Conservation (phyloP, 2,888 invertebrate genomes). For the Cylloceria caligata region DNA sequence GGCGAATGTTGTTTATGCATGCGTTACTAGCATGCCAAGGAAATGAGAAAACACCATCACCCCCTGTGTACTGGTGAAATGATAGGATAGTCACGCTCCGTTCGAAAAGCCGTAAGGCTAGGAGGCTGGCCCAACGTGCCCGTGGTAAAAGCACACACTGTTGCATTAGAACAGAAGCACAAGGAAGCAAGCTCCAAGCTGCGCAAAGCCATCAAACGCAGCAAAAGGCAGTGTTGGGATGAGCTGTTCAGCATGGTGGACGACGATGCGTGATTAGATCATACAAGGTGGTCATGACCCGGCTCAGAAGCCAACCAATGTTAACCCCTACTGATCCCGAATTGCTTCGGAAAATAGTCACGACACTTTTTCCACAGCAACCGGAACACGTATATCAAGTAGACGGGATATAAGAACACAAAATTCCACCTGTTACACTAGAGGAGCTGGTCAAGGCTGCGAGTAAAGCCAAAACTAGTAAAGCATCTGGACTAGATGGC, state of each 20-base stretch:
- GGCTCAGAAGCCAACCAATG: conserved; percentile 7
- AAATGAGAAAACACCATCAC: conserved; percentile 5
- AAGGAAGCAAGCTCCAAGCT: conserved; percentile 21
- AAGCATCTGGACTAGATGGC: neutral
- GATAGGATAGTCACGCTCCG: conserved; percentile 48
- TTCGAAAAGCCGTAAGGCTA: conserved; percentile 28
- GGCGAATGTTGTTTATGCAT: conserved; percentile 50
- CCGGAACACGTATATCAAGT: neutral
- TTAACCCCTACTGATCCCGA: neutral
- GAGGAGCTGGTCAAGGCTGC: neutral
- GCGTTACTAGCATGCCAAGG: conserved; percentile 65
- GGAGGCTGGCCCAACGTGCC: conserved; percentile 26
- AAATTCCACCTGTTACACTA: neutral
- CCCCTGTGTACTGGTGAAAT: conserved; percentile 61
- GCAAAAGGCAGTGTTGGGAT: conserved; percentile 65
- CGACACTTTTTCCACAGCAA: neutral
- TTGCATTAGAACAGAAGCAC: conserved; percentile 13
- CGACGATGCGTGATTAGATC: conserved; percentile 69
- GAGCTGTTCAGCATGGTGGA: conserved; percentile 67
- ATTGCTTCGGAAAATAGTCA: neutral
- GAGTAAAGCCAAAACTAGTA: neutral
- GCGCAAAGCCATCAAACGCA: conserved; percentile 45
- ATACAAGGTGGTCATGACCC: too few relatives aligned
- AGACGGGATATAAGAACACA: neutral
- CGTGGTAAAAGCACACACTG: conserved; percentile 1